phyloP scores from a whole-genome alignment of 2,113 vertebrate genomes.

The Myodes glareolus region DNA sequence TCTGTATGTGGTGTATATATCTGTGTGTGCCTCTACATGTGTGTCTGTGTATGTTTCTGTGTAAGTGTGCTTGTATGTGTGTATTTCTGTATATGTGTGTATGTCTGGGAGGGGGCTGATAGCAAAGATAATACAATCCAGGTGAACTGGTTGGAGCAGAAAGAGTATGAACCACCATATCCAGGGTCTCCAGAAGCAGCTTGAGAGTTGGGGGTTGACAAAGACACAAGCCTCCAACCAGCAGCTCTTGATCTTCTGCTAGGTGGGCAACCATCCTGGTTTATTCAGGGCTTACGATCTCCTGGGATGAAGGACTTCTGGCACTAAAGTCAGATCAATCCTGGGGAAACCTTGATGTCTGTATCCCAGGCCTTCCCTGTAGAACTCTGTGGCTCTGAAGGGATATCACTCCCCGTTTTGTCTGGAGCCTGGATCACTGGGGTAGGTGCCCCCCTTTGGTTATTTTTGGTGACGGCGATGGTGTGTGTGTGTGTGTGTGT shows the following conservation, averaged over 20 bases:
- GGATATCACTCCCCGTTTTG: neutral
- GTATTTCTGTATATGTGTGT: neutral
- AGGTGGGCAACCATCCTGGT: neutral
- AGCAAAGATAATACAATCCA: neutral
- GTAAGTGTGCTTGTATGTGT: neutral
- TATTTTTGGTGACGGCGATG: neutral
- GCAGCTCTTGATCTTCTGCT: neutral
- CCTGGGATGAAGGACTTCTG: neutral
- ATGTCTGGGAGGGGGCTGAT: neutral
- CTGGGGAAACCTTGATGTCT: neutral
- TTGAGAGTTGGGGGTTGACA: neutral
- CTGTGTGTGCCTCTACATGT: neutral
- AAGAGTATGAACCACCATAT: fast-evolving
- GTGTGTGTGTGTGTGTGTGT: too few species aligned
- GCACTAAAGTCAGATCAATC: neutral
- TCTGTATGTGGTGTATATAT: neutral
- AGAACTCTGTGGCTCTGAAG: neutral
- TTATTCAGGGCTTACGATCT: neutral
- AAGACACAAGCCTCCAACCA: neutral
- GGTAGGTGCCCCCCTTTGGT: too few species aligned
- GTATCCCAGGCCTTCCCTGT: neutral
- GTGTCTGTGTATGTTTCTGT: neutral
- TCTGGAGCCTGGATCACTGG: neutral
- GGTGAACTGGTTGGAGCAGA: neutral
- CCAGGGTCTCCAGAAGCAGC: neutral